A percentile compares a stretch with the other conserved stretches of the same genome.
Evolutionary conservation across 1,140 invertebrate species (phyloP).

Genomic region (Centruroides sculpturatus): DNA sequence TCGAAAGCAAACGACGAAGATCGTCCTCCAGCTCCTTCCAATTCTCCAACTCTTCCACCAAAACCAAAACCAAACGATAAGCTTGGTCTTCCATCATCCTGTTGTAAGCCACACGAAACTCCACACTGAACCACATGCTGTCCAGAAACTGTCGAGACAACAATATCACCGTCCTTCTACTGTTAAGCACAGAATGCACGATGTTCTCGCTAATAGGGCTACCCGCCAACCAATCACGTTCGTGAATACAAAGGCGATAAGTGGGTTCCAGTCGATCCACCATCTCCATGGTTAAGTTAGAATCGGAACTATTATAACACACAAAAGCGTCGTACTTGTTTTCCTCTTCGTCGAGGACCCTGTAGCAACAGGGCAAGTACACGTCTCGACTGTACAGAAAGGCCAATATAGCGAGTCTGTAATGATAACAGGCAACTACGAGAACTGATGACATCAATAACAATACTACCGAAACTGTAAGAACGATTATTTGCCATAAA

Average conservation of each 20-base stretch:
- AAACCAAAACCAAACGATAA: slow-evolving; percentile 53
- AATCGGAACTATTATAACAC: slow-evolving; percentile 61
- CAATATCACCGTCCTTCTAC: slow-evolving; percentile 72
- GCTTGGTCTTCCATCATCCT: slow-evolving; percentile 18
- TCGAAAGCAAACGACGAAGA: slow-evolving; percentile 23
- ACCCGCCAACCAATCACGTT: slow-evolving; percentile 67
- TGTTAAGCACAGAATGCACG: slow-evolving; percentile 72
- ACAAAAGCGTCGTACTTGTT: slow-evolving; percentile 71
- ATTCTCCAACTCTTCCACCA: slow-evolving; percentile 48
- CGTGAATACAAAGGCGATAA: slow-evolving; percentile 67
- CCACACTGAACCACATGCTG: slow-evolving; percentile 82
- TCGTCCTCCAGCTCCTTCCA: slow-evolving; percentile 21
- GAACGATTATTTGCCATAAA: background rate
- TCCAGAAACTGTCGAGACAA: slow-evolving; percentile 82
- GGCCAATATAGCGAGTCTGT: background rate
- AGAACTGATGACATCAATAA: too few relatives aligned
- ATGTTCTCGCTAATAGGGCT: slow-evolving; percentile 72
- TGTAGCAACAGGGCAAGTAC: background rate
- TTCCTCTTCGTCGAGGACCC: slow-evolving; percentile 50
- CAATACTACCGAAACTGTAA: too few relatives aligned
- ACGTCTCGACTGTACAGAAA: slow-evolving; percentile 1
- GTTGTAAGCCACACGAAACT: slow-evolving; percentile 61
- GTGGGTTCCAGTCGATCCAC: slow-evolving; percentile 41
- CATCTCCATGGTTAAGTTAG: slow-evolving; percentile 44
- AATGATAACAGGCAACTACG: background rate